These are phyloP conservation scores for Bhutanitis thaidina DNA, from an alignment of 2,888 invertebrate genomes.

Conservation along the genomic window DNA sequence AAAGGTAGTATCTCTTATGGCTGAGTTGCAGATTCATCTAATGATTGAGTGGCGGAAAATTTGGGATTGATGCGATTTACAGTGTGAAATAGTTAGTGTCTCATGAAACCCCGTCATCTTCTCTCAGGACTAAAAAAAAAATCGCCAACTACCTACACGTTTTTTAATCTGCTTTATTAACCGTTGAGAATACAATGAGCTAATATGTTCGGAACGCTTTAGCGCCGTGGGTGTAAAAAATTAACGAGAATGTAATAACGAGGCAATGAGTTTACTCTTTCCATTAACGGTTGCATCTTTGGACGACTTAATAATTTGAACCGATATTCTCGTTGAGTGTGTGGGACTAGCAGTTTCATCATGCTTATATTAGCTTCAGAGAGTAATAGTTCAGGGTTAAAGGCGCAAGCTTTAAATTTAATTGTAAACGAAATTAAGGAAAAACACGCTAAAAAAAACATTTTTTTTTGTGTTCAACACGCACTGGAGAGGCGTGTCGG, in stretches of 20 bases:
- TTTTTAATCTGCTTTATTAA: slow-evolving; percentile 7
- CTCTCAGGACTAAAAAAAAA: background rate
- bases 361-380: no score
- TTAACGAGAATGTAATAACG: slow-evolving; percentile 30
- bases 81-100: slow-evolving; percentile 16
- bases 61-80: slow-evolving; percentile 1
- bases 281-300: slow-evolving; percentile 8
- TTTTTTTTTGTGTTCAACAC: no score
- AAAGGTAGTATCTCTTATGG: background rate
- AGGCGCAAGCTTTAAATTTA: no score
- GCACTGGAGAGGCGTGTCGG: no score
- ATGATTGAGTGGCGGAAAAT: background rate
- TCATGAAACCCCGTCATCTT: background rate
- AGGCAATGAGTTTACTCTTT: slow-evolving; percentile 31
- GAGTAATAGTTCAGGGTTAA: no score
- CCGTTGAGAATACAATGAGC: slow-evolving; percentile 15
- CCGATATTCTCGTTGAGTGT: no score
- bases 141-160: background rate
- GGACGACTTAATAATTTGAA: background rate
- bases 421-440: no score
- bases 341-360: no score
- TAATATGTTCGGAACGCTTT: background rate
- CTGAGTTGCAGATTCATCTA: background rate
- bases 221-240: slow-evolving; percentile 9
- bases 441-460: no score